Percentiles rank a stretch among this genome's conserved stretches.
Evolutionary conservation across 2,888 invertebrate species (phyloP).

Genomic region (Torymus aiolomorphi): DNA sequence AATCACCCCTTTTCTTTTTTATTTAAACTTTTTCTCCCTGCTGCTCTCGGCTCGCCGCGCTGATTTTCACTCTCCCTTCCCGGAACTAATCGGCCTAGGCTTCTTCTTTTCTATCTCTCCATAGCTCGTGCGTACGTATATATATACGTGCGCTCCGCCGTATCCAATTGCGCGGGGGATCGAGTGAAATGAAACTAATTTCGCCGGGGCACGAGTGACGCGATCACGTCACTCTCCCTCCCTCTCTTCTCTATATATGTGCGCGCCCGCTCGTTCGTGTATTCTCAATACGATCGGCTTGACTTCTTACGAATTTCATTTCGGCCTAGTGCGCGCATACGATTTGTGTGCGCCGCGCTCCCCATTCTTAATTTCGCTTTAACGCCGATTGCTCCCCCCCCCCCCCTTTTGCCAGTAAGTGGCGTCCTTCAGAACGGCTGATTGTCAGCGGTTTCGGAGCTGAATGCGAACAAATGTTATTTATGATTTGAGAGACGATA

Average conservation of each 20-base stretch:
- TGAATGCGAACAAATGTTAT: neutral
- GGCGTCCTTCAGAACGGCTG: neutral
- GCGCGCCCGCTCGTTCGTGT: neutral
- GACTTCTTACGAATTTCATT: conserved; percentile 36
- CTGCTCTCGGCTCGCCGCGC: neutral
- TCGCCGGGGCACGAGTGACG: neutral
- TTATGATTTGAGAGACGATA: conserved; percentile 9
- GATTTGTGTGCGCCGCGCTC: neutral
- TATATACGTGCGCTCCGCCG: neutral
- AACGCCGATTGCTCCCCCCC: neutral
- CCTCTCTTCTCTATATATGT: neutral
- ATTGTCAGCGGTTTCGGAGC: conserved; percentile 21
- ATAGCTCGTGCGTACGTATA: neutral
- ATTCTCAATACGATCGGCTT: too few relatives aligned
- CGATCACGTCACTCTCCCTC: neutral
- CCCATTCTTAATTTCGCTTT: conserved; percentile 34
- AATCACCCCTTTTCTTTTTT: neutral
- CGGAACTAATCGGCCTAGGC: conserved; percentile 33
- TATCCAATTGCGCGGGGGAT: conserved; percentile 48
- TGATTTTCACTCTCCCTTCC: conserved; percentile 21
- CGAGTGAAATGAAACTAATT: conserved; percentile 57
- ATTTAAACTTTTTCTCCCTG: neutral
- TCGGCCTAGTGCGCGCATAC: neutral
- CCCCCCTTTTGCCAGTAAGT: neutral
- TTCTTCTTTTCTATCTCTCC: conserved; percentile 7